Base-by-base conservation (phyloP, 2,113 vertebrate species). In the Aptenodytes forsteri region DNA sequence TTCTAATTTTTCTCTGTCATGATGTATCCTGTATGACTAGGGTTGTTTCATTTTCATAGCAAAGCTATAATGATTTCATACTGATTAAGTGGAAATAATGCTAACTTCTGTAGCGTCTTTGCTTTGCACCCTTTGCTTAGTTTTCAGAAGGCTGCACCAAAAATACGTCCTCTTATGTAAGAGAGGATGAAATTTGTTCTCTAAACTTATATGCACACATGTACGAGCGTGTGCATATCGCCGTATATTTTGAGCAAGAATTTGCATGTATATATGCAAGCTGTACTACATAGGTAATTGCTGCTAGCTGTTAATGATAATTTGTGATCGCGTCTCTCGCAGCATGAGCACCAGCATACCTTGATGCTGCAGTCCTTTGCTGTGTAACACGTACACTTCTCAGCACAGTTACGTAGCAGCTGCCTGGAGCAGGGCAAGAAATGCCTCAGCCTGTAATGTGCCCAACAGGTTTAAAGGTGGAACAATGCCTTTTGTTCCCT, bases 1-100 rank as follows among this genome's bases (percentile, higher is more conserved):
- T 82, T 79, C 96, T 97, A 95, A 97, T 98, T 93, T 96, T 97
- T 98, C 97, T 94, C 78, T 94, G 97, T 98, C 97, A 94, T 72
- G 47, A 80, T 64, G 83, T 89, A 95, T 97, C 97, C 97, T 93
- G 82, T 91, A 88, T 88, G 94, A 98, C 83, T 84, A 76, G 62
- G 89, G 71, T 78, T 96, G 96, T 97, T 98, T 97, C 96, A 94
- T 98, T 98, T 97, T 97, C 96, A 87, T 85, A 81, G 94, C 75
- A 59, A 92, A 56, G 59, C 86, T 49, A 52, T 95, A 89, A 97
- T 95, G 96, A 97, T 96, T 97, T 97, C 92, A 82, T 92, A 87
- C 94, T 75, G 96, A 97, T 90, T 83, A 96, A 96, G 77, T 86
- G 95, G 95, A 95, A 96, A 86, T 38, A 61, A 90, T 89, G 94